Base-by-base conservation (phyloP, 2,888 invertebrate species). In the Junonia oenone region DNA sequence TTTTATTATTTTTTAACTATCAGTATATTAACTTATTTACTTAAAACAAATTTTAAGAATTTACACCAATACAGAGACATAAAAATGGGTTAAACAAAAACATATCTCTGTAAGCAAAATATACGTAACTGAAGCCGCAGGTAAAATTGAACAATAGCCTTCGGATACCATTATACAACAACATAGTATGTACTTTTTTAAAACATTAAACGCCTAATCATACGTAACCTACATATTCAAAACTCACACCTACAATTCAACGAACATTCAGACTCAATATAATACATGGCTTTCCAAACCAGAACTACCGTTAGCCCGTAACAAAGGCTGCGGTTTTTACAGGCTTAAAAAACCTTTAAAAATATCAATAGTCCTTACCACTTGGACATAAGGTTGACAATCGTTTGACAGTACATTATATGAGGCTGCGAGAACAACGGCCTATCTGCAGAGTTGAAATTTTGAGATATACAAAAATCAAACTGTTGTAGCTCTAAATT, bases 291-390 rank as follows among this genome's bases (percentile, higher is more conserved):
- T 72, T 68, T 71, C 69, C 65, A 75, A 81, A 81, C 84, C 81
- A 67, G 80, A 79, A 69, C 63, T 78, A 83, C 86, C 83, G 85
- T 84, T 85, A 85, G 71, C 69, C 63, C 62, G 60, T 69, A 68
- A 77, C 79, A 81, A 81, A 80, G 82, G 83, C 81, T 78, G 80
- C 51, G 74, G 72, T 67, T 71, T 8, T 29, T 17, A 45, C 64
- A 31, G 13, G 6, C 8, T n/a, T 6, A 2, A 31, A 31, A 15
- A 46, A 19, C 15, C 11, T 8, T 8, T 8, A 15, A 40, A 37
- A 17, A 19, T 26, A 26, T 3, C 6, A 14, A 1, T n/a, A 22
- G 19, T 11, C 26, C 58, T 59, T 69, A 77, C 69, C 19, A 0
- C 0, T 0, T 4, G 0, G 2, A 0, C 0, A 17, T 64, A 72